Conservation (phyloP, 2,113 vertebrate species). For the Romanogobio albipinnatus region DNA sequence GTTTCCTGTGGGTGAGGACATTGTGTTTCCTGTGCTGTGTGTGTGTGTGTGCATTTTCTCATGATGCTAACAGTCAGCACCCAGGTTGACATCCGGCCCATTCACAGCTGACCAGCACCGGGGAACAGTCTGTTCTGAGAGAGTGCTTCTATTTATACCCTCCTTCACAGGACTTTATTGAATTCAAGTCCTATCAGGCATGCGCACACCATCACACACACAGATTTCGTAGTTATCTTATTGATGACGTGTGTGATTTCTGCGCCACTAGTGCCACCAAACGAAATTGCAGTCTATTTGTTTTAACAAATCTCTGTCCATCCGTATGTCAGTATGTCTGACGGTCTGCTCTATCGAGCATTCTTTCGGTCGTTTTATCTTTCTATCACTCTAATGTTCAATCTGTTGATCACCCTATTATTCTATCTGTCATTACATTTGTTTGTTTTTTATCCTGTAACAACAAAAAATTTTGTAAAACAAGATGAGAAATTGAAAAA, state of each 20-base stretch:
- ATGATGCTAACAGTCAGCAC: neutral
- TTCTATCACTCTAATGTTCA: no score
- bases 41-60: slow-evolving; percentile 12
- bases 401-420: no score
- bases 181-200: slow-evolving; percentile 27
- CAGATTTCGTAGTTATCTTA: neutral
- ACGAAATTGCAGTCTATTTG: neutral
- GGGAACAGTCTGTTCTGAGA: slow-evolving; percentile 50
- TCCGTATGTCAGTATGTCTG: no score
- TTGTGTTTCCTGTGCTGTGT: neutral
- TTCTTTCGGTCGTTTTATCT: no score
- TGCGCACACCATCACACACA: neutral
- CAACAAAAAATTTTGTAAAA: no score
- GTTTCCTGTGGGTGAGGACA: slow-evolving; percentile 24
- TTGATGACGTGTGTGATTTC: neutral
- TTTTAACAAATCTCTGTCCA: neutral
- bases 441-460: no score
- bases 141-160: slow-evolving; percentile 52
- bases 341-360: no score
- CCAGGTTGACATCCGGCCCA: slow-evolving; percentile 7
- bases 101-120: slow-evolving; percentile 18
- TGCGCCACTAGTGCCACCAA: neutral
- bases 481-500: neutral
- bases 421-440: no score
- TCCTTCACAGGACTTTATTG: slow-evolving; percentile 15